A percentile compares a stretch with the other conserved stretches of the same genome.
These are phyloP conservation scores for Sphenodon punctatus DNA, from an alignment of 2,797 vertebrate species.

Conservation along the genomic window DNA sequence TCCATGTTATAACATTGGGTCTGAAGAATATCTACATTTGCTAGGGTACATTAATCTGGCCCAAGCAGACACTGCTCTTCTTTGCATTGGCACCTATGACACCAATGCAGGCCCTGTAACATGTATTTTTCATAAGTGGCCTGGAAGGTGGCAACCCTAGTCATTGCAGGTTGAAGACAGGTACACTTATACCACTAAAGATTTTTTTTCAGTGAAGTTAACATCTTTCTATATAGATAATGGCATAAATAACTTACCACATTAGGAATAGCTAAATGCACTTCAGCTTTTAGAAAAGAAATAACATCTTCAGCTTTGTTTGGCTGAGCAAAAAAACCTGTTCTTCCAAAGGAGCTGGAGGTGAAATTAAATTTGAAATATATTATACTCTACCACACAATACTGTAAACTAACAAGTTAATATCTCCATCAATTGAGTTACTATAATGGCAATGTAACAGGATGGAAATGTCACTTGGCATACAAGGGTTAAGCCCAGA, in stretches of 20 bases:
- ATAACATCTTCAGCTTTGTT: slow-evolving; percentile 46
- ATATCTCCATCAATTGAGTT: not conserved
- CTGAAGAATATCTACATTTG: too few relatives aligned
- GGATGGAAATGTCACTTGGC: too few relatives aligned
- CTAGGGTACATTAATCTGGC: accelerated
- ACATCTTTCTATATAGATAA: not conserved
- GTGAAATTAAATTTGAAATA: slow-evolving; percentile 52
- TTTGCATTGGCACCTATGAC: too few relatives aligned
- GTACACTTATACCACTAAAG: accelerated
- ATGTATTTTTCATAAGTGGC: too few relatives aligned
- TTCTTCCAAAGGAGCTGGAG: slow-evolving; percentile 50
- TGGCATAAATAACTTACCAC: slow-evolving; percentile 73
- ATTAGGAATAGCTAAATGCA: slow-evolving; percentile 76
- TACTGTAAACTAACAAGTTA: not conserved
- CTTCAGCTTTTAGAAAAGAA: slow-evolving; percentile 78
- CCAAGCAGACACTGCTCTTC: not conserved
- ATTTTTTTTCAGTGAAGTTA: too few relatives aligned
- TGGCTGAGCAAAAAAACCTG: slow-evolving; percentile 5
- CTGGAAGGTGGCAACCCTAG: too few relatives aligned
- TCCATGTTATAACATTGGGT: not conserved
- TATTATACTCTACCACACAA: slow-evolving; percentile 1
- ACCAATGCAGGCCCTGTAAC: too few relatives aligned
- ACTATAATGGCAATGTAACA: not conserved
- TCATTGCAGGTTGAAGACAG: not conserved
- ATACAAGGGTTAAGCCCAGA: too few relatives aligned